Conservation (phyloP, 1,140 invertebrate genomes). For the Zaprionus capensis region DNA sequence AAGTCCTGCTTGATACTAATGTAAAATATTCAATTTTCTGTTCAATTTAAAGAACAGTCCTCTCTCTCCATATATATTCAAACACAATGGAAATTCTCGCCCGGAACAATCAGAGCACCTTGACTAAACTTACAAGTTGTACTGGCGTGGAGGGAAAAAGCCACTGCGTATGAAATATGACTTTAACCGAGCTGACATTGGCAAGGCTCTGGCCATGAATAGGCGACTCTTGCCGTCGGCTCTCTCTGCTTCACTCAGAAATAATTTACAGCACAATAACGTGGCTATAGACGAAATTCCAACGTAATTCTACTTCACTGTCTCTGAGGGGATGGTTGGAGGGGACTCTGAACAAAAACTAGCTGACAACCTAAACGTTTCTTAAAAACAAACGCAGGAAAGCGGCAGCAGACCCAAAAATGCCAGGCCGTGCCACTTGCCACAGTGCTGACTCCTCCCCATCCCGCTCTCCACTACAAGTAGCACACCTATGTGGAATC, state of each 20-base stretch:
- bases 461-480: not conserved
- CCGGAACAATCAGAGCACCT: constrained; percentile 34
- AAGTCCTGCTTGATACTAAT: not conserved
- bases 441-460: not conserved
- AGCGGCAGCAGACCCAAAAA: constrained; percentile 52
- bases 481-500: constrained; percentile 70
- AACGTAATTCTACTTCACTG: constrained; percentile 42
- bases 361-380: constrained; percentile 80
- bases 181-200: constrained; percentile 58
- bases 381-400: constrained; percentile 71
- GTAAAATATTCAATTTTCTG: constrained; percentile 3
- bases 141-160: constrained; percentile 6
- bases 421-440: constrained; percentile 65
- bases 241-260: constrained; percentile 8
- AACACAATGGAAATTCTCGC: constrained; percentile 8
- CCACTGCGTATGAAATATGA: constrained; percentile 63
- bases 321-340: not conserved
- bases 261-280: constrained; percentile 58
- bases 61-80: not conserved
- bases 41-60: not conserved
- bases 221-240: not conserved
- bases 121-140: constrained; percentile 45
- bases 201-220: constrained; percentile 24
- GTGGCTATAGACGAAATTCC: constrained; percentile 48
- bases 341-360: constrained; percentile 50